phyloP scores from a whole-genome alignment of 1,140 invertebrate genomes.

The Halesus radiatus region DNA sequence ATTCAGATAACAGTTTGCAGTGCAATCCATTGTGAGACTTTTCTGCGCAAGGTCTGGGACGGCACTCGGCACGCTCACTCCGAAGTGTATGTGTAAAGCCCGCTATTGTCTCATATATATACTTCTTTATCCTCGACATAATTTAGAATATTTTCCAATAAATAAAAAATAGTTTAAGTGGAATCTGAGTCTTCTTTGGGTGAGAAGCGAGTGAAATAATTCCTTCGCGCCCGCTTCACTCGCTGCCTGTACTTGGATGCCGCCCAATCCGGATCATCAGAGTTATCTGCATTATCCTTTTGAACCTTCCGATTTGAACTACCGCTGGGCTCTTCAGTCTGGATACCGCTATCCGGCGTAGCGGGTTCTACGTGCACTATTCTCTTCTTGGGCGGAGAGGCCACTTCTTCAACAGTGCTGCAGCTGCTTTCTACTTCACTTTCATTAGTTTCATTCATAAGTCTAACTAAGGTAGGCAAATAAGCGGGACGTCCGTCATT shows the following conservation, averaged over 20 bases:
- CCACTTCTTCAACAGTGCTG: slow-evolving; percentile 60
- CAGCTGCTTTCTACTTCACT: slow-evolving; percentile 69
- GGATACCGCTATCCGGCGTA: slow-evolving; percentile 63
- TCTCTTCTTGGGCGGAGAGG: slow-evolving; percentile 53
- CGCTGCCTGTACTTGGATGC: slow-evolving; percentile 69
- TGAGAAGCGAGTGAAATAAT: slow-evolving; percentile 69
- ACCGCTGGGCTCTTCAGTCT: slow-evolving; percentile 59
- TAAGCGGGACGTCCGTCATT: slow-evolving; percentile 50
- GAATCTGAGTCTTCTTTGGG: slow-evolving; percentile 69
- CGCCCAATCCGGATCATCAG: slow-evolving; percentile 68
- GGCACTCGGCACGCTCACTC: too few relatives aligned
- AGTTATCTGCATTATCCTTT: slow-evolving; percentile 59
- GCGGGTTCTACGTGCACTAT: slow-evolving; percentile 40
- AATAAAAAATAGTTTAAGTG: slow-evolving; percentile 62
- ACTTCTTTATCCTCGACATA: too few relatives aligned
- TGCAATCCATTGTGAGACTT: too few relatives aligned
- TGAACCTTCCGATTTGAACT: slow-evolving; percentile 57
- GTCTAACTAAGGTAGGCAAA: slow-evolving; percentile 63
- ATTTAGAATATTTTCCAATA: too few relatives aligned
- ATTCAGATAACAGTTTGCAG: too few relatives aligned
- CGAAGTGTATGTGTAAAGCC: too few relatives aligned
- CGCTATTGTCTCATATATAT: too few relatives aligned
- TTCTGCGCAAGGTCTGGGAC: too few relatives aligned
- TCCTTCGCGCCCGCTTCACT: slow-evolving; percentile 70
- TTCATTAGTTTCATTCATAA: slow-evolving; percentile 69